These are phyloP conservation scores for Euwallacea similis DNA, from an alignment of 1,140 invertebrate species.

Conservation along the genomic window DNA sequence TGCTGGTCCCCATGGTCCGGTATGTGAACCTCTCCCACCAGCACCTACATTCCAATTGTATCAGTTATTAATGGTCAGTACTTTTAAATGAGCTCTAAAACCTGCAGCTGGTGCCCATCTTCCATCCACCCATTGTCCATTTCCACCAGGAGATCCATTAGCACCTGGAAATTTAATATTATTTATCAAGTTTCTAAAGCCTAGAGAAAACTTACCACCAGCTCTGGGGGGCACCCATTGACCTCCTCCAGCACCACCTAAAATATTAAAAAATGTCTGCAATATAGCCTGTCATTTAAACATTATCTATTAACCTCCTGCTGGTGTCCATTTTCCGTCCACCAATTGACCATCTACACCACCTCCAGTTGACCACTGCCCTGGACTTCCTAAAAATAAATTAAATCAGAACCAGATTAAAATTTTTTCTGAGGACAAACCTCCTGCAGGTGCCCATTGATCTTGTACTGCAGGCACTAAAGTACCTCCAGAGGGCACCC, in stretches of 20 bases:
- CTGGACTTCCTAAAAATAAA: slow-evolving; percentile 6
- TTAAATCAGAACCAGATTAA: too few species aligned
- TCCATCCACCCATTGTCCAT: slow-evolving; percentile 21
- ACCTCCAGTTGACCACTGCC: too few species aligned
- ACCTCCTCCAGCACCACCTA: too few species aligned
- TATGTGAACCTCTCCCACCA: slow-evolving; percentile 1
- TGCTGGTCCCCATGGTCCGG: background rate
- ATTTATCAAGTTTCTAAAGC: too few species aligned
- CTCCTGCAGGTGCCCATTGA: slow-evolving; percentile 9
- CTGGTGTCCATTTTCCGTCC: background rate
- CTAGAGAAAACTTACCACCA: too few species aligned
- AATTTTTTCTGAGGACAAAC: background rate
- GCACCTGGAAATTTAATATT: too few species aligned
- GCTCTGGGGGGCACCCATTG: too few species aligned
- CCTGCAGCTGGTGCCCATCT: slow-evolving; percentile 28
- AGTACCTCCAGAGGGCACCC: slow-evolving; percentile 17
- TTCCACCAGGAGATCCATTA: too few species aligned
- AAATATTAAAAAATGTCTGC: too few species aligned
- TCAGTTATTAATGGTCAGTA: background rate
- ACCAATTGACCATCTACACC: background rate
- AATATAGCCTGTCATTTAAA: too few species aligned
- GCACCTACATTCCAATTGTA: slow-evolving; percentile 23
- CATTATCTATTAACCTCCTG: background rate
- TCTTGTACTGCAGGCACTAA: background rate
- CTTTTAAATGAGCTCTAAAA: background rate